Conservation (phyloP, 1,140 invertebrate genomes). For the Pissodes strobi region DNA sequence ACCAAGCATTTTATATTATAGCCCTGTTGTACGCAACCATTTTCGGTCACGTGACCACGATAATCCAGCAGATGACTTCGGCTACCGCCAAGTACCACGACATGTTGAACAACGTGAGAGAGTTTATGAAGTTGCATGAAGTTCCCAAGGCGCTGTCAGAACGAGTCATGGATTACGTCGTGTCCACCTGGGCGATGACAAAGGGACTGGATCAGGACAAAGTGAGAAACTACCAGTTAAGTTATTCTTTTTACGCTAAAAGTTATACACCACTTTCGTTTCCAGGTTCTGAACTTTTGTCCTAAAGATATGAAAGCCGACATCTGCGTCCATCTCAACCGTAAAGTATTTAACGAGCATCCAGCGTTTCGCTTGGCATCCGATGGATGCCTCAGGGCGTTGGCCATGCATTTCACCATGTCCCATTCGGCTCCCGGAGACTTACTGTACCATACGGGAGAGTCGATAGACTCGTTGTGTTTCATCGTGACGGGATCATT, state of each 20-base stretch:
- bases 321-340: constrained; percentile 98
- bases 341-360: constrained; percentile 99
- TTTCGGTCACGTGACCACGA: constrained; percentile 99
- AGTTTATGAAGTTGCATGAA: constrained; percentile 99
- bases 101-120: constrained; percentile 98
- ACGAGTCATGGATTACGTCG: constrained; percentile 99
- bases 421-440: constrained; percentile 96
- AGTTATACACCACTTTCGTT: too few species aligned
- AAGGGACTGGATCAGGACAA: constrained; percentile 99
- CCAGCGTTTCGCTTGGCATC: constrained; percentile 96
- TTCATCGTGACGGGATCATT: constrained; percentile 99
- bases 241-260: too few species aligned
- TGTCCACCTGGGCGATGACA: constrained; percentile 99
- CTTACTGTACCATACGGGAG: constrained; percentile 94
- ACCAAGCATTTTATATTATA: too few species aligned
- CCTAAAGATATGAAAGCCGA: constrained; percentile 99
- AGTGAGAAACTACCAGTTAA: too few species aligned
- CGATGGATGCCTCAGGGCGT: constrained; percentile 95
- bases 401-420: constrained; percentile 99
- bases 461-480: constrained; percentile 97
- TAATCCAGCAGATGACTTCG: constrained; percentile 99
- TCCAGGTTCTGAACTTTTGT: constrained; percentile 97
- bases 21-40: constrained; percentile 97
- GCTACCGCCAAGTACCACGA: constrained; percentile 99
- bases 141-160: constrained; percentile 99